Evolutionary conservation across 2,797 vertebrate species (phyloP), one percentile per base, ranked within the genome.

Genomic region (Notoglanidium macrostoma): DNA sequence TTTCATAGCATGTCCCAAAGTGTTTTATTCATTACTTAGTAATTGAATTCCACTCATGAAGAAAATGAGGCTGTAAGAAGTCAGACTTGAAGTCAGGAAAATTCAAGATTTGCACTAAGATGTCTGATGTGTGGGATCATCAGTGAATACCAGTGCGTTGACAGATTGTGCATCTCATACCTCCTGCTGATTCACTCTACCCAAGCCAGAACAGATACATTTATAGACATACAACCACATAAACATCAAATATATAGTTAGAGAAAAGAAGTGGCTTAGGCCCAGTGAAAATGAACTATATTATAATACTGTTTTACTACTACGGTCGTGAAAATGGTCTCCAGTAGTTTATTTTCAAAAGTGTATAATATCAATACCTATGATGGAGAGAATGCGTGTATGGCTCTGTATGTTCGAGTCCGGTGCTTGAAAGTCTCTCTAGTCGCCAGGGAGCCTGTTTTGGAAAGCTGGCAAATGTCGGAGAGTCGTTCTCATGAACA

Each of bases 391-490:
- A 23, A 40, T 40, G 11, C 59, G 76, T 40, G 54, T 35, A 35
- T 57, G 51, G 17, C n/a, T 76, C 73, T 76, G 73, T 15, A 8
- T 29, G 73, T 72, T 9, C 19, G 44, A 19, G 77, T 89, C 83
- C 76, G 70, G 87, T 88, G 89, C 79, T 61, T 89, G 88, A 84
- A 90, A 91, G 89, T 86, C 86, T 88, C 90, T 89, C 90, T 91
- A 88, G 94, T 94, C 95, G 90, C 95, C 91, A 93, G 82, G 91
- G 92, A 94, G 91, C 91, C 91, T 94, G 93, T 95, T 95, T 94
- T 95, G 95, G 94, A 96, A 96, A 96, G 90, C 94, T 95, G 95
- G 94, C 93, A 87, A 89, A 55, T 74, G 91, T 94, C 94, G 90
- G 90, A 91, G 90, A 92, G 88, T 78, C 89, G 87, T 85, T 90